phyloP scores from a whole-genome alignment of 2,797 vertebrate species.

The Huso huso region DNA sequence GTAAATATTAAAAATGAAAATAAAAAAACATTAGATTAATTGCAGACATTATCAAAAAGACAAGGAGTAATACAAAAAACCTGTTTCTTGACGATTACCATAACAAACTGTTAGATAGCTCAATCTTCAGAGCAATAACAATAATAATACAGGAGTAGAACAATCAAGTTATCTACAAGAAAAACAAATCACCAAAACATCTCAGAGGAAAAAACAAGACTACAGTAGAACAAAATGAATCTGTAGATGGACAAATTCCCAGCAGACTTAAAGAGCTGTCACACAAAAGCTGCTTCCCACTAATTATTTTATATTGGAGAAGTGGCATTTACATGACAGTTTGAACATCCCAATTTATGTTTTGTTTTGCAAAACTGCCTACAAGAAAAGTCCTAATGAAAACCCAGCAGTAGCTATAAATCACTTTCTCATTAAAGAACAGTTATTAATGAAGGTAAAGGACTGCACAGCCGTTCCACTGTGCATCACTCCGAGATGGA shows the following conservation, averaged over 20 bases:
- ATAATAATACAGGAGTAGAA: too few species aligned
- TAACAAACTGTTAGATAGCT: too few species aligned
- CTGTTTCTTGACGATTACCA: too few species aligned
- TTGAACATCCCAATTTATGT: slow-evolving; percentile 17
- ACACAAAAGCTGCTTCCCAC: slow-evolving; percentile 3
- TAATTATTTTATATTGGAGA: slow-evolving; percentile 19
- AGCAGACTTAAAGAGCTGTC: slow-evolving; percentile 8
- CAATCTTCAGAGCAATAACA: too few species aligned
- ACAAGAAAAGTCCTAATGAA: slow-evolving; percentile 16
- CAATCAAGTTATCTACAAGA: too few species aligned
- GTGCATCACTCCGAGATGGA: background rate
- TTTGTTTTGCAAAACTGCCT: slow-evolving; percentile 1
- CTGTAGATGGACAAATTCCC: slow-evolving; percentile 2
- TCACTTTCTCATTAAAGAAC: slow-evolving; percentile 16
- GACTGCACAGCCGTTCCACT: background rate
- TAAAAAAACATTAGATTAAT: too few species aligned
- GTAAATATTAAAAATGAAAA: too few species aligned
- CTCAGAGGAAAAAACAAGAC: too few species aligned
- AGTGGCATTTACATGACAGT: slow-evolving; percentile 17
- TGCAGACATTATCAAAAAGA: too few species aligned
- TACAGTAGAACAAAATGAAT: too few species aligned
- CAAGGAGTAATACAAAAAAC: too few species aligned
- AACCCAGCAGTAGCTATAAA: slow-evolving; percentile 13
- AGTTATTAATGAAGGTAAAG: slow-evolving; percentile 15
- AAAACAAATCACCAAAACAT: too few species aligned